Evolutionary conservation across 2,888 invertebrate species (phyloP), one percentile per base, ranked within the genome.

Genomic region (Iphiclides podalirius): DNA sequence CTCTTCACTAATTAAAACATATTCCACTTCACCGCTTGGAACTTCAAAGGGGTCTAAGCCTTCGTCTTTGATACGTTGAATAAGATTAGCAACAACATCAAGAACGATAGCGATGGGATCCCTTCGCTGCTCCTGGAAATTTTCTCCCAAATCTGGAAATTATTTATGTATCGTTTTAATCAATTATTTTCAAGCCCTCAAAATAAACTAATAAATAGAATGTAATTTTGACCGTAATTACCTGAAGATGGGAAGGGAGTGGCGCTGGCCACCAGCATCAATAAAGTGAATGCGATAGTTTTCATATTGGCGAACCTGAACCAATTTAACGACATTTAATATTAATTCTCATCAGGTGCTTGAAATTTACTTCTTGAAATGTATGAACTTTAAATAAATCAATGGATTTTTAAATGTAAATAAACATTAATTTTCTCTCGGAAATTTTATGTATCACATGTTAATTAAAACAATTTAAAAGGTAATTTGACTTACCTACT

Each of bases 41-140:
- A 74, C 17, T 1, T 51, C 1, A 0, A 66, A 9, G 0, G 85
- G 85, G 46, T 85, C 85, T 0, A 75, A 39, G 0, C 78, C 81
- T 1, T 47, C 57, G 1, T 76, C 73, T 1, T 28, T 54, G 26
- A 85, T 72, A 0, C 7, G 0, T n/a, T 66, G 49, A 1, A 83
- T 58, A 14, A 26, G 11, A 1, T 36, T 12, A 36, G 12, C 26
- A 11, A 36, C 1, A 14, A n/a, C n/a, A n/a, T n/a, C n/a, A n/a
- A n/a, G n/a, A n/a, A n/a, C n/a, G n/a, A n/a, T n/a, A n/a, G n/a
- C n/a, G n/a, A n/a, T n/a, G n/a, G n/a, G n/a, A n/a, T 26, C 26
- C n/a, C 28, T 23, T 15, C 23, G 35, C 12, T 35, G 9, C 4
- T 23, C 36, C n/a, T n/a, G n/a, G n/a, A n/a, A n/a, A n/a, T n/a